Base-by-base conservation (phyloP, 2,113 vertebrate species). In the Brachypteracias leptosomus region DNA sequence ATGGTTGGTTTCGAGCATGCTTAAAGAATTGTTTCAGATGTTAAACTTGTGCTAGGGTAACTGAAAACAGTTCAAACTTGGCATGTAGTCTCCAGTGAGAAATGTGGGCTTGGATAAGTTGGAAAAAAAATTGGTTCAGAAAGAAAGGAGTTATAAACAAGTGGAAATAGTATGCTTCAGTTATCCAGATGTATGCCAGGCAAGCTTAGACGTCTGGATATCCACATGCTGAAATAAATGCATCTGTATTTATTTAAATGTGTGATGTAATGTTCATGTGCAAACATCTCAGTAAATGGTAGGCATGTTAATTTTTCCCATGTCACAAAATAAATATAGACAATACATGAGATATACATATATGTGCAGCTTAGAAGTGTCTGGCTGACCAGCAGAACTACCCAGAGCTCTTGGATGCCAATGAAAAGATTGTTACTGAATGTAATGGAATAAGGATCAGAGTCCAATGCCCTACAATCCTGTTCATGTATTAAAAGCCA, bases 111-210 rank as follows among this genome's bases (percentile, higher is more conserved):
- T 94, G 93, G 92, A 94, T 96, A 97, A 95, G 92, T 93, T 89
- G 90, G 92, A 73, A 92, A 96, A 96, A 97, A 93, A 87, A 96
- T 78, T 94, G 74, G 79, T 97, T 96, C 88, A 97, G 95, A 97
- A 97, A 96, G 92, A 96, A 97, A 96, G 90, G 88, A 94, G 95
- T 96, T 96, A 96, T 96, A 96, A 96, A 96, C 96, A 96, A 97
- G 93, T 96, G 93, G 96, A 96, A 96, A 97, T 96, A 85, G 86
- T 87, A 94, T 79, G 90, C 93, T 96, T 90, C 86, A 84, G 92
- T 94, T 94, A 93, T 81, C 96, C 93, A 97, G 96, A 97, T 96
- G 95, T 93, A 91, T 96, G 95, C 94, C 92, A 96, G 96, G 95
- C 95, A 96, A 95, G 92, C 82, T 74, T 2, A 93, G 94, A 95